A percentile compares a stretch with the other conserved stretches of the same genome.
Evolutionary conservation across 2,113 vertebrate genomes (phyloP).

Genomic region (Nyctereutes procyonoides): DNA sequence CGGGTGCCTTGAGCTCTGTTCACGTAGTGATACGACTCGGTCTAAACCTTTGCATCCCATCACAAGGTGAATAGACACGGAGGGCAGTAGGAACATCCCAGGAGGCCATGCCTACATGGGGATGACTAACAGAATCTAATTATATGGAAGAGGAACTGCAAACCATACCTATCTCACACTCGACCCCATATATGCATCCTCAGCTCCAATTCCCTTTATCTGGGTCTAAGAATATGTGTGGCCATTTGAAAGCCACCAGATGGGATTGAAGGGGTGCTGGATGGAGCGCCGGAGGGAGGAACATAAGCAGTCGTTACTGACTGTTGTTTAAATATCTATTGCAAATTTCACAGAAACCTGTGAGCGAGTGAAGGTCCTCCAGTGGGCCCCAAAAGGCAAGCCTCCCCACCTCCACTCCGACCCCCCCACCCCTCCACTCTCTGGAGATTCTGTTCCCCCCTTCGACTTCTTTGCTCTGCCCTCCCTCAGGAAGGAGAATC

Average conservation of each 20-base stretch:
- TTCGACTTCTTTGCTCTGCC: not conserved
- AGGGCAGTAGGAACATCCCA: not conserved
- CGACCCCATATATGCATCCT: not conserved
- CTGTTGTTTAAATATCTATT: not conserved
- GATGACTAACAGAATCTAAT: not conserved
- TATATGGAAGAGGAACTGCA: not conserved
- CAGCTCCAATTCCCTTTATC: not conserved
- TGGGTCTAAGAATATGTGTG: not conserved
- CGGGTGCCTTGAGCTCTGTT: not conserved
- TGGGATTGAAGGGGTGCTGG: no score
- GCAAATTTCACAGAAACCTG: not conserved
- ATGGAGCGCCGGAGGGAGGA: not conserved
- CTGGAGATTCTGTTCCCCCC: not conserved
- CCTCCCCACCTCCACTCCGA: no score
- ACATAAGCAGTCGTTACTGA: not conserved
- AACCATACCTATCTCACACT: no score
- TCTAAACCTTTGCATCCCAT: no score
- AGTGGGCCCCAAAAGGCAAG: not conserved
- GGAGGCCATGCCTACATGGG: not conserved
- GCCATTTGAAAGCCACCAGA: not conserved
- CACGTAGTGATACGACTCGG: accelerated
- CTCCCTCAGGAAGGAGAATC: not conserved
- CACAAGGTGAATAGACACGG: not conserved
- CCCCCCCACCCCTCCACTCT: no score
- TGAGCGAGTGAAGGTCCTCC: accelerated